Conservation (phyloP, 1,140 invertebrate genomes). For the Trichoplusia ni region DNA sequence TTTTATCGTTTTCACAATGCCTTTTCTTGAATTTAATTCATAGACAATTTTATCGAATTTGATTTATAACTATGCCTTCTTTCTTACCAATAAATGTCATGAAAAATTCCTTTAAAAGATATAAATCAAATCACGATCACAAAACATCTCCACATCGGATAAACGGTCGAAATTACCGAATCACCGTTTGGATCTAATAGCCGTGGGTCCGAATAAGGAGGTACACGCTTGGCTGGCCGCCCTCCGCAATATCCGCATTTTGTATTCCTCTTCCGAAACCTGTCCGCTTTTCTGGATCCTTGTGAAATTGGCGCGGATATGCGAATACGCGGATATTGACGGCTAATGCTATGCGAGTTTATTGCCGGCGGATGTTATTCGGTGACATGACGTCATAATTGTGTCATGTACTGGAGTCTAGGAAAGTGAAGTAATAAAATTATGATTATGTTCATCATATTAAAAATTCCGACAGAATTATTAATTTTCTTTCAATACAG, state of each 20-base stretch:
- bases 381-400: not conserved
- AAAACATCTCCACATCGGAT: slow-evolving; percentile 2
- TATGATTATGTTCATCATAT: too few relatives aligned
- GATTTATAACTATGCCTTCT: too few relatives aligned
- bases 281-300: slow-evolving; percentile 29
- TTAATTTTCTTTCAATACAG: not conserved
- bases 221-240: slow-evolving; percentile 18
- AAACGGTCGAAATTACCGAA: slow-evolving; percentile 20
- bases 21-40: too few relatives aligned
- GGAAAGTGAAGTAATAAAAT: too few relatives aligned
- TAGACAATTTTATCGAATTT: too few relatives aligned
- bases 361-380: not conserved
- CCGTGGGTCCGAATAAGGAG: slow-evolving; percentile 20
- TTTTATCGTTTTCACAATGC: too few relatives aligned
- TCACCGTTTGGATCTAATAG: slow-evolving; percentile 26
- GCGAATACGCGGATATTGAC: not conserved
- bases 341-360: not conserved
- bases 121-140: slow-evolving; percentile 9
- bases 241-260: slow-evolving; percentile 26
- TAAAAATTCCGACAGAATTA: not conserved
- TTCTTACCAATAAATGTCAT: not conserved
- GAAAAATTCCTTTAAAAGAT: not conserved
- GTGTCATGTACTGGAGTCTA: not conserved
- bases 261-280: slow-evolving; percentile 26
- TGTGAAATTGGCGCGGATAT: slow-evolving; percentile 6